phyloP scores from a whole-genome alignment of 2,113 vertebrate genomes.

The Hypomesus transpacificus region DNA sequence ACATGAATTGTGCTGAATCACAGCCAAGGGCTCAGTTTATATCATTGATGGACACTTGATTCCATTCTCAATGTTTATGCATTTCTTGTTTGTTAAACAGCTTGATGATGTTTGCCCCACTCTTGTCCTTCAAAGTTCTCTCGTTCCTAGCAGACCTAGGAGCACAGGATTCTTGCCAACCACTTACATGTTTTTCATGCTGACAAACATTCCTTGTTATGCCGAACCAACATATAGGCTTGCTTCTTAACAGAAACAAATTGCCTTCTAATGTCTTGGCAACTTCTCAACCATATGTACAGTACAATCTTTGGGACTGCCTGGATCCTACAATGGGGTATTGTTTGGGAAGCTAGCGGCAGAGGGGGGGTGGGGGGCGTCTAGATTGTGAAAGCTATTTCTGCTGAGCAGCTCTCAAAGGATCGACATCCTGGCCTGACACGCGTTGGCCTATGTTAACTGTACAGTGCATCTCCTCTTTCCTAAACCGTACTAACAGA shows the following conservation, averaged over 20 bases:
- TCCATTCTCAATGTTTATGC: no score
- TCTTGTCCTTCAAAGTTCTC: no score
- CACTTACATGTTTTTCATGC: no score
- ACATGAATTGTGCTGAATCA: no score
- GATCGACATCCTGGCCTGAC: slow-evolving; percentile 4
- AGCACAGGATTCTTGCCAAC: no score
- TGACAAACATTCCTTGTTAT: slow-evolving; percentile 10
- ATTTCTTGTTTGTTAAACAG: no score
- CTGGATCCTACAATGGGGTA: slow-evolving; percentile 31
- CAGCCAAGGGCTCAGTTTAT: no score
- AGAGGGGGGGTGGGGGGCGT: slow-evolving; percentile 10
- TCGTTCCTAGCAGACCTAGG: no score
- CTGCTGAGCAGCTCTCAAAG: slow-evolving; percentile 11
- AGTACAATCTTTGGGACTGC: slow-evolving; percentile 17
- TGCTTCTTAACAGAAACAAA: slow-evolving; percentile 30
- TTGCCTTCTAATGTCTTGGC: slow-evolving; percentile 26
- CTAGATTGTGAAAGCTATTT: slow-evolving; percentile 7
- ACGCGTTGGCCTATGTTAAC: slow-evolving; percentile 11
- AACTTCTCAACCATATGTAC: slow-evolving; percentile 2
- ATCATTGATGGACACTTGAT: no score
- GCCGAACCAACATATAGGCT: slow-evolving; percentile 6
- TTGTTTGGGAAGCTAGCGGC: slow-evolving; percentile 25
- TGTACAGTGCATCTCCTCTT: no score
- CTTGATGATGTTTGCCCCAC: no score
- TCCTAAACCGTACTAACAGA: background rate